These are phyloP conservation scores for Branchipolynoe longqiensis DNA, from an alignment of 2,888 invertebrate genomes.

Conservation along the genomic window DNA sequence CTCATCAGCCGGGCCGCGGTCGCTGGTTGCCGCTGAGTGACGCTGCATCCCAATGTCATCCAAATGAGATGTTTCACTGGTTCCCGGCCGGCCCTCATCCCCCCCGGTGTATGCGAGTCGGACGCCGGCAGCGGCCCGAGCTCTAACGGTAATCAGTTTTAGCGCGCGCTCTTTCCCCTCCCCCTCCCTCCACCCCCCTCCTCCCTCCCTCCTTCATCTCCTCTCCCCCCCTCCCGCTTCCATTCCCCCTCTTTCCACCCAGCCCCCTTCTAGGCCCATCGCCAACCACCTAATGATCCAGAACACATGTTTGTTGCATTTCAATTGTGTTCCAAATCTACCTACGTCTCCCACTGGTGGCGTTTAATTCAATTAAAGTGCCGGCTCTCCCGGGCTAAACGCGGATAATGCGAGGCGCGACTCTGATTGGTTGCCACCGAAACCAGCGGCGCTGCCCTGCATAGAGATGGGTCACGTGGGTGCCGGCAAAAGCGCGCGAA, in stretches of 20 bases:
- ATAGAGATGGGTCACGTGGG: neutral
- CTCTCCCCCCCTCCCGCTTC: neutral
- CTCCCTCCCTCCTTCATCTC: neutral
- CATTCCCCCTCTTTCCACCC: no score
- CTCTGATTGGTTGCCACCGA: slow-evolving; percentile 3
- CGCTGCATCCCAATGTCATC: neutral
- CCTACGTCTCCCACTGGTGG: neutral
- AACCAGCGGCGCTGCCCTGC: slow-evolving; percentile 8
- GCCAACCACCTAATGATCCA: neutral
- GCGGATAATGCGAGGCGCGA: slow-evolving; percentile 3
- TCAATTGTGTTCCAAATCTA: slow-evolving; percentile 45
- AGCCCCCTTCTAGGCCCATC: no score
- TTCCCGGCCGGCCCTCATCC: neutral
- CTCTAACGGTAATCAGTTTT: slow-evolving; percentile 36
- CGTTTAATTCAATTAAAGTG: slow-evolving; percentile 36
- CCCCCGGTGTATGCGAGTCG: slow-evolving; percentile 27
- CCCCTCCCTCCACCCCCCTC: neutral
- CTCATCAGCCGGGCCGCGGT: no score
- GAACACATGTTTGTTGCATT: slow-evolving; percentile 41
- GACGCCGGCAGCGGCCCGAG: neutral
- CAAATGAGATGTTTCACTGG: slow-evolving; percentile 7
- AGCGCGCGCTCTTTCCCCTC: neutral
- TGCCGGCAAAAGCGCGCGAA: neutral
- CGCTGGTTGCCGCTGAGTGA: no score
- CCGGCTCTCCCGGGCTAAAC: neutral